phyloP scores from a whole-genome alignment of 2,113 vertebrate genomes.

The Coptodon rendalli region DNA sequence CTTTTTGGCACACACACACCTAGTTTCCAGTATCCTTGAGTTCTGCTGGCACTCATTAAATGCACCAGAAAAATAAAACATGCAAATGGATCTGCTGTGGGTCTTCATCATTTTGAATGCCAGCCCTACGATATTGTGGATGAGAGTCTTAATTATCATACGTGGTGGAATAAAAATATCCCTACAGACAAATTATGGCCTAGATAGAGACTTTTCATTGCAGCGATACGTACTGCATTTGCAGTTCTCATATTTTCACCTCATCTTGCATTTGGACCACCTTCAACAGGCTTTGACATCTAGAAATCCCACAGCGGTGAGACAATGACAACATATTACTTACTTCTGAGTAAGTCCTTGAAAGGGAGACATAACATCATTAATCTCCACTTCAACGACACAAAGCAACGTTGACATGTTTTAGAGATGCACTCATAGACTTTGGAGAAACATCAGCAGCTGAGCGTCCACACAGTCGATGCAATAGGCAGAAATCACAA shows the following conservation, averaged over 20 bases:
- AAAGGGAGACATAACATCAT: background rate
- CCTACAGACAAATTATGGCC: background rate
- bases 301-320: background rate
- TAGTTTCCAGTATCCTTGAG: background rate
- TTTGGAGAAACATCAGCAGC: background rate
- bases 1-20: constrained; percentile 3
- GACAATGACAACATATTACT: background rate
- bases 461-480: background rate
- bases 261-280: background rate
- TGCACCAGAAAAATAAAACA: background rate
- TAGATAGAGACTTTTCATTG: background rate
- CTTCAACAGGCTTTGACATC: background rate
- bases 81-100: background rate
- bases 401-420: background rate
- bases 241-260: background rate
- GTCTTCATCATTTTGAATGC: constrained; percentile 3
- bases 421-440: background rate
- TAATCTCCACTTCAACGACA: background rate
- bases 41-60: constrained; percentile 14
- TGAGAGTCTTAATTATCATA: constrained; percentile 1
- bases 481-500: background rate
- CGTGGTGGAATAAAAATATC: background rate
- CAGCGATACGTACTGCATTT: background rate
- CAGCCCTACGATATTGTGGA: constrained; percentile 8
- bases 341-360: background rate